Evolutionary conservation across 2,113 vertebrate species (phyloP).

Genomic region (Macquaria ambigua): DNA sequence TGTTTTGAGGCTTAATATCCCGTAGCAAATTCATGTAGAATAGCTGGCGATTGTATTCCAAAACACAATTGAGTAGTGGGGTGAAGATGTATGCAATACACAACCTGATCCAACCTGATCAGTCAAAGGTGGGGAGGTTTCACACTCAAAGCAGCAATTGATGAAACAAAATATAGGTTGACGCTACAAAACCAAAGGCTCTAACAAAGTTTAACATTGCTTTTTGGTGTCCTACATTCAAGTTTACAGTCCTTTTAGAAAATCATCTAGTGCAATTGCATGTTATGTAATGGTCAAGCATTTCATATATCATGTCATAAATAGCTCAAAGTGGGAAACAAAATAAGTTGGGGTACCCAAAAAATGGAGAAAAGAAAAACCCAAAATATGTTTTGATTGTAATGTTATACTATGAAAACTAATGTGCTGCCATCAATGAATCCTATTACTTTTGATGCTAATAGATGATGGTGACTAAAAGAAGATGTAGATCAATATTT

Average conservation of each 20-base stretch:
- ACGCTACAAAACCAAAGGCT: neutral
- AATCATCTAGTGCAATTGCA: neutral
- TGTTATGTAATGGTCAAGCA: neutral
- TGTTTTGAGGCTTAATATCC: neutral
- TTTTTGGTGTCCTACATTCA: neutral
- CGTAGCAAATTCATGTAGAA: neutral
- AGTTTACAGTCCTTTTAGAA: neutral
- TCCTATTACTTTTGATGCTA: neutral
- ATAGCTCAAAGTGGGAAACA: neutral
- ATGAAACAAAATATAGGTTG: neutral
- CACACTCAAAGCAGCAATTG: neutral
- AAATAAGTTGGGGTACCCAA: neutral
- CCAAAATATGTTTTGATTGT: neutral
- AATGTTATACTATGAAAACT: neutral
- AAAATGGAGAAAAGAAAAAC: neutral
- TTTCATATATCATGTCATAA: neutral
- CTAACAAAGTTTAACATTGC: neutral
- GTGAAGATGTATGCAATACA: neutral
- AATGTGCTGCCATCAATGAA: neutral
- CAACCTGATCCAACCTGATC: neutral
- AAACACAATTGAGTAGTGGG: neutral
- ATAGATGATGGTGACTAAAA: neutral
- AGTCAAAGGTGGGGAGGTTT: neutral
- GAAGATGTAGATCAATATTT: neutral
- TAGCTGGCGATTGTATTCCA: neutral